Evolutionary conservation across 2,113 vertebrate species (phyloP).

Genomic region (Phrynosoma platyrhinos): DNA sequence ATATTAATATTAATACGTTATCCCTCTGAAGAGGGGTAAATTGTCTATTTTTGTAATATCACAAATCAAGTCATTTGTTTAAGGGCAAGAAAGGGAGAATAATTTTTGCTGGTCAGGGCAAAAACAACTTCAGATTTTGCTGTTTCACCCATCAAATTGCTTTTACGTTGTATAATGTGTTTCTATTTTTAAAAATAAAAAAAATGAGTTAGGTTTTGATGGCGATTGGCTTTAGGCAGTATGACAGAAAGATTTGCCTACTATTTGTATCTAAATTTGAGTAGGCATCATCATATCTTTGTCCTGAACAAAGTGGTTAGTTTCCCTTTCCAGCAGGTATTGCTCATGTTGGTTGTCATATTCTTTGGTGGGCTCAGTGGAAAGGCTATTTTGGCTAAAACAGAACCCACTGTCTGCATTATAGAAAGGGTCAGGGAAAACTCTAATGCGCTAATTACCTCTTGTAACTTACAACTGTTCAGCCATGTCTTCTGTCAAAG

Average conservation of each 20-base stretch:
- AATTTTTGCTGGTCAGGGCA: not conserved
- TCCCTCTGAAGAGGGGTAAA: not conserved
- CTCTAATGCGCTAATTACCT: not conserved
- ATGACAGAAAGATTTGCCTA: slow-evolving; percentile 13
- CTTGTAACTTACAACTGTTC: not conserved
- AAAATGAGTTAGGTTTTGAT: not conserved
- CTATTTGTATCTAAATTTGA: slow-evolving; percentile 60
- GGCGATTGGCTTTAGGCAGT: not conserved
- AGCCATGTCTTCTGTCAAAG: slow-evolving; percentile 6
- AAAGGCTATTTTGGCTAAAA: not conserved
- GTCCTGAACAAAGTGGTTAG: not conserved
- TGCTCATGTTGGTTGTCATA: slow-evolving; percentile 18
- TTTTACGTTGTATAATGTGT: not conserved
- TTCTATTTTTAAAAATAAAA: not conserved
- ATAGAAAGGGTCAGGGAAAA: slow-evolving; percentile 21
- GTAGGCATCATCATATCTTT: slow-evolving; percentile 39
- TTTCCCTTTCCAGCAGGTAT: slow-evolving; percentile 2
- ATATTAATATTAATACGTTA: not conserved
- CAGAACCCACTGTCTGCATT: slow-evolving; percentile 8
- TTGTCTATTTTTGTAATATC: not conserved
- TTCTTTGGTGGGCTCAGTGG: not conserved
- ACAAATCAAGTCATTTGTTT: not conserved
- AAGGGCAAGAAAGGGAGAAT: not conserved
- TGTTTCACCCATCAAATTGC: not conserved
- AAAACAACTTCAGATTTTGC: not conserved